Evolutionary conservation across 2,888 invertebrate species (phyloP).

Genomic region (Branchellion lobata): DNA sequence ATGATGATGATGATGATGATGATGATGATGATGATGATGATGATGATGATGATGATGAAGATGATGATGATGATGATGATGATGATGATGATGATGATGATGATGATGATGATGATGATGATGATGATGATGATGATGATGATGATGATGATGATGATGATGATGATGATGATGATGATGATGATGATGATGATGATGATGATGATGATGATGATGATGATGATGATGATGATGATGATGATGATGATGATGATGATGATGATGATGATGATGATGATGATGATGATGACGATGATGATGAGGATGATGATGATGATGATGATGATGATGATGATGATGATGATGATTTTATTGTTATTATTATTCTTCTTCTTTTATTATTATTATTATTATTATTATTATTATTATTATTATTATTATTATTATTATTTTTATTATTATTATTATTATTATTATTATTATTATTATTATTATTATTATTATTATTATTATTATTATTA

Average conservation of each 20-base stretch:
- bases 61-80: slow-evolving; percentile 5
- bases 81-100: slow-evolving; percentile 22
- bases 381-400: too few species aligned
- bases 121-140: neutral
- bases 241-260: neutral
- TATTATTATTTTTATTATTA: too few species aligned
- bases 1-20: neutral
- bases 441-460: too few species aligned
- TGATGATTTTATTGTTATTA: too few species aligned
- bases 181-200: neutral
- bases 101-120: neutral
- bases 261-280: neutral
- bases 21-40: neutral
- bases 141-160: neutral
- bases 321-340: neutral
- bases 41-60: slow-evolving; percentile 10
- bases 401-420: too few species aligned
- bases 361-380: too few species aligned
- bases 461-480: too few species aligned
- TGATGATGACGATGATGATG: too few species aligned
- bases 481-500: too few species aligned
- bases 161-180: slow-evolving; percentile 20
- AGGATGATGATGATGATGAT: too few species aligned
- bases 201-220: slow-evolving; percentile 4
- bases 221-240: neutral